Evolutionary conservation across 2,797 vertebrate species (phyloP).

Genomic region (Nannoperca australis): DNA sequence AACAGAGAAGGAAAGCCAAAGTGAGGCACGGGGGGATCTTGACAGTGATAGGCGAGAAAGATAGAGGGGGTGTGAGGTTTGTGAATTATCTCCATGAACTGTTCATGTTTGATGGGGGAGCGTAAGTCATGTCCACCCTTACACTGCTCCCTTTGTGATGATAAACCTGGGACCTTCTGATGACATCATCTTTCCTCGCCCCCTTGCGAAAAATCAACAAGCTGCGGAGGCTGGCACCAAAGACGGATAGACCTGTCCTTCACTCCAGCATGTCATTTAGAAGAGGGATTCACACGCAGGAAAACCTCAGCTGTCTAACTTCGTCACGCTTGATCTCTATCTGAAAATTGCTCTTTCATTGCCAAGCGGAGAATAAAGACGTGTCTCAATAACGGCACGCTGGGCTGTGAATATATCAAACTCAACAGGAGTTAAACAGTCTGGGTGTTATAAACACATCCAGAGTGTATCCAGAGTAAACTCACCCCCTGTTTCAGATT

Average conservation of each 20-base stretch:
- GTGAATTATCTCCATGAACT: constrained; percentile 55
- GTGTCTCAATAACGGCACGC: constrained; percentile 12
- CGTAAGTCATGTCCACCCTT: constrained; percentile 49
- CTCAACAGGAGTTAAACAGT: constrained; percentile 37
- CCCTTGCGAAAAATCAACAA: constrained; percentile 56
- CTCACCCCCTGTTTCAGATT: constrained; percentile 96
- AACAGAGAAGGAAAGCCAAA: constrained; percentile 52
- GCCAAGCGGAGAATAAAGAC: constrained; percentile 45
- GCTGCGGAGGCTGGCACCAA: constrained; percentile 32
- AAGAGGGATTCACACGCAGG: constrained; percentile 36
- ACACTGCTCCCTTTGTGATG: constrained; percentile 81
- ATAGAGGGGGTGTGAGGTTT: constrained; percentile 35
- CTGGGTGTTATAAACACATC: constrained; percentile 28
- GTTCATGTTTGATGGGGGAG: constrained; percentile 46
- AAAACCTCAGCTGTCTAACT: constrained; percentile 45
- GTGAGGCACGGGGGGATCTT: constrained; percentile 43
- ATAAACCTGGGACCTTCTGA: constrained; percentile 80
- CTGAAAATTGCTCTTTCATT: constrained; percentile 57
- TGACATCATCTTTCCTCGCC: constrained; percentile 73
- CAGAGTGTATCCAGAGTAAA: constrained; percentile 50
- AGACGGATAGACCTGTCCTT: constrained; percentile 55
- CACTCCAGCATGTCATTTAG: constrained; percentile 36
- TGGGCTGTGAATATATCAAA: constrained; percentile 41
- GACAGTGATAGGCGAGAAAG: constrained; percentile 36
- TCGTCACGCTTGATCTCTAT: constrained; percentile 47